phyloP scores from a whole-genome alignment of 2,888 invertebrate species.

The Isoperla grammatica region DNA sequence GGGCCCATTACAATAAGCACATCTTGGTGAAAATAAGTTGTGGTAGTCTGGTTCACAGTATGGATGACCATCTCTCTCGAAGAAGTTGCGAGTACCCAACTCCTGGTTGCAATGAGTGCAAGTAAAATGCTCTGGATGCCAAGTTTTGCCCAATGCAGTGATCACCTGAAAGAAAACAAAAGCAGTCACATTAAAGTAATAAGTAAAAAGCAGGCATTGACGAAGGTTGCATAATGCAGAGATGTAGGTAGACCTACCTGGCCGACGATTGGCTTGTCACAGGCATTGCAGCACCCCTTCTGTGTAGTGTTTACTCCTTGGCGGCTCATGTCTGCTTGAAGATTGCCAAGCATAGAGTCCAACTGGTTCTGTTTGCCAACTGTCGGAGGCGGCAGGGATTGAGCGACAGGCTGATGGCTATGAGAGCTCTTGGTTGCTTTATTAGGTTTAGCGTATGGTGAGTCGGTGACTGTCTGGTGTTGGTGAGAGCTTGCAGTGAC shows the following conservation, averaged over 20 bases:
- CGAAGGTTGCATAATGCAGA: background rate
- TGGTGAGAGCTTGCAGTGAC: slow-evolving; percentile 54
- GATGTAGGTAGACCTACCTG: slow-evolving; percentile 61
- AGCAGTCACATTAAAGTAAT: background rate
- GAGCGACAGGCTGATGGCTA: slow-evolving; percentile 49
- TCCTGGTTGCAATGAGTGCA: slow-evolving; percentile 97
- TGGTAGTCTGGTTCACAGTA: slow-evolving; percentile 99
- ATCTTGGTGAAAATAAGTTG: slow-evolving; percentile 95
- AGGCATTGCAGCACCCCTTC: slow-evolving; percentile 98
- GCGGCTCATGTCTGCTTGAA: slow-evolving; percentile 96
- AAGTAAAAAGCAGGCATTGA: background rate
- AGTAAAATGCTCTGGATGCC: slow-evolving; percentile 99
- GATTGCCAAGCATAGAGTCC: slow-evolving; percentile 88
- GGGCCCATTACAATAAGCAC: slow-evolving; percentile 97
- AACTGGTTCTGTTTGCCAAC: slow-evolving; percentile 56
- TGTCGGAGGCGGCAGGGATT: slow-evolving; percentile 39
- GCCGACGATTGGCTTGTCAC: slow-evolving; percentile 98
- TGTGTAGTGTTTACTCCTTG: slow-evolving; percentile 98
- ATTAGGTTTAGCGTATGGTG: slow-evolving; percentile 63
- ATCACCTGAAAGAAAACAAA: slow-evolving; percentile 58
- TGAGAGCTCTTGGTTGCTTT: slow-evolving; percentile 54
- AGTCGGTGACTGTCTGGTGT: slow-evolving; percentile 60
- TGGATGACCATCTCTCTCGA: slow-evolving; percentile 92
- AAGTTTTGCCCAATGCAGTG: slow-evolving; percentile 95
- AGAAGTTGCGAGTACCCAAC: slow-evolving; percentile 96